Evolutionary conservation across 2,888 invertebrate species (phyloP).

Genomic region (Epistrophe eligans): DNA sequence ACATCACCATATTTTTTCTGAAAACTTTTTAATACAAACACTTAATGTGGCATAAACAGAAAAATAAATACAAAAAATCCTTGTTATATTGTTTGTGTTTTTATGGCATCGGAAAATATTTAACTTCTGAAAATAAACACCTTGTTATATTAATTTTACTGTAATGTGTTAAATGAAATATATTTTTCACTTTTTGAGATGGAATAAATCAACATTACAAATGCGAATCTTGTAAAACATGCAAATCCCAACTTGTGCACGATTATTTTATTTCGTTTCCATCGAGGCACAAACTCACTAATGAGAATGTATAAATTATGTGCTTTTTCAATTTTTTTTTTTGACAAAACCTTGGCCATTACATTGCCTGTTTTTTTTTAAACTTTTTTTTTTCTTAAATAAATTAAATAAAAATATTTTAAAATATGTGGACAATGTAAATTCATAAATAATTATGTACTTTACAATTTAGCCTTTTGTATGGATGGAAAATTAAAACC

Average conservation of each 20-base stretch:
- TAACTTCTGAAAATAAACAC: not conserved
- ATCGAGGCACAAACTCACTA: not conserved
- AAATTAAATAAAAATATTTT: not conserved
- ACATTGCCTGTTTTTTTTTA: not conserved
- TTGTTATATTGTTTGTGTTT: not conserved
- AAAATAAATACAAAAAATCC: not conserved
- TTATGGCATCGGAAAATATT: not conserved
- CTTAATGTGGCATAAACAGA: not conserved
- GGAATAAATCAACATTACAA: constrained; percentile 1
- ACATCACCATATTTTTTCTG: no score
- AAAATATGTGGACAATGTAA: constrained; percentile 35
- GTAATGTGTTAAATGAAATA: not conserved
- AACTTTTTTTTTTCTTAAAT: not conserved
- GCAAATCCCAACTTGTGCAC: constrained; percentile 18
- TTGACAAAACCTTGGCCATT: not conserved
- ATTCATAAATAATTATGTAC: constrained; percentile 27
- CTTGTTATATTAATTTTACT: not conserved
- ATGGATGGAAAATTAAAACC: constrained; percentile 42
- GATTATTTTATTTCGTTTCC: not conserved
- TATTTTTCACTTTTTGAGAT: constrained; percentile 4
- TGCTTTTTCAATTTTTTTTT: not conserved
- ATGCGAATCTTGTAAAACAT: constrained; percentile 11
- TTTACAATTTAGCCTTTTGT: constrained; percentile 59
- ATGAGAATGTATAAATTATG: not conserved
- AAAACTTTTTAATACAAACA: no score